A percentile compares a stretch with the other conserved stretches of the same genome.
phyloP scores from a whole-genome alignment of 2,888 invertebrate genomes.

The Cheilosia grossa region DNA sequence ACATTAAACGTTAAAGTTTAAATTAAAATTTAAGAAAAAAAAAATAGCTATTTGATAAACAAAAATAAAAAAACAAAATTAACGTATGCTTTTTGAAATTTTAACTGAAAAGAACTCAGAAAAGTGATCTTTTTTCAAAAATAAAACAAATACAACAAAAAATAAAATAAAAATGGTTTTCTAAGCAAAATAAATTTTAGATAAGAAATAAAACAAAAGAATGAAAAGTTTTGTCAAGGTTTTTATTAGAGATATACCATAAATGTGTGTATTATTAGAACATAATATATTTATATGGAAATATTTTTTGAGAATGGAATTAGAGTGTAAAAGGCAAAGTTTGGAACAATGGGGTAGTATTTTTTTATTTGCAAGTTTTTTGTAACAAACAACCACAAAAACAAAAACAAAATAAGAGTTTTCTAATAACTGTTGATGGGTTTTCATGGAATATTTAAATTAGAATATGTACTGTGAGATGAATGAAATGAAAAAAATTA shows the following conservation, averaged over 20 bases:
- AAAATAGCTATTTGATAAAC: not conserved
- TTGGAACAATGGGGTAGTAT: slow-evolving; percentile 53
- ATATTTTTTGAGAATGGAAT: slow-evolving; percentile 70
- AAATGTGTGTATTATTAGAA: slow-evolving; percentile 25
- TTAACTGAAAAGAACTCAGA: slow-evolving; percentile 74
- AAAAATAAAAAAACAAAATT: slow-evolving; percentile 9
- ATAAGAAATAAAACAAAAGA: slow-evolving; percentile 25
- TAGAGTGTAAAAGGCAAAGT: slow-evolving; percentile 24
- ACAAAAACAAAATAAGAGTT: slow-evolving; percentile 11
- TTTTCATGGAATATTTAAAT: slow-evolving; percentile 43
- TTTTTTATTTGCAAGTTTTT: not conserved
- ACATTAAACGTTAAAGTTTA: slow-evolving; percentile 50
- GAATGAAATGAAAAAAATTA: not conserved
- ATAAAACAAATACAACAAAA: slow-evolving; percentile 15
- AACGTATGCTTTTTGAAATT: slow-evolving; percentile 70
- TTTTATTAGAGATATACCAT: slow-evolving; percentile 64
- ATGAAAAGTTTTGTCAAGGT: slow-evolving; percentile 60
- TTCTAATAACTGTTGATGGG: slow-evolving; percentile 68
- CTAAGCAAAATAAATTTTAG: slow-evolving; percentile 24
- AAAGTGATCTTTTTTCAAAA: slow-evolving; percentile 70
- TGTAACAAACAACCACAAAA: not conserved
- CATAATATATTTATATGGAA: slow-evolving; percentile 63
- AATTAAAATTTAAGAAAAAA: slow-evolving; percentile 24
- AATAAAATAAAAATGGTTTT: slow-evolving; percentile 56
- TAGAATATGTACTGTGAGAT: slow-evolving; percentile 23